Conservation (phyloP, 1,140 invertebrate genomes). For the Cyclargus thomasi region DNA sequence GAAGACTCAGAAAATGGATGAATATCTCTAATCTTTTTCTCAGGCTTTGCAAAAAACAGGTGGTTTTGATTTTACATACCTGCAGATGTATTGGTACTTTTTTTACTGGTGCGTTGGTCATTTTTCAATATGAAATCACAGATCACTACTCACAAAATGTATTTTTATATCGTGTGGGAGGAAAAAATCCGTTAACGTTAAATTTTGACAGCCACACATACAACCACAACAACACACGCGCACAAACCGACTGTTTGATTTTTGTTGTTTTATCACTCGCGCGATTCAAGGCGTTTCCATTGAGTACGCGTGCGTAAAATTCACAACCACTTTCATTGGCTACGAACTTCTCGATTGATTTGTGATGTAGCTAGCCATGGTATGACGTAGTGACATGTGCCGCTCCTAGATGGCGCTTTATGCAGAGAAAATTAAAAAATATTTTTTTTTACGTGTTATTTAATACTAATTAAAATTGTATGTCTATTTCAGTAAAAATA, state of each 20-base stretch:
- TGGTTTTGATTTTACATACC: conserved; percentile 75
- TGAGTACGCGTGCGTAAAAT: conserved; percentile 51
- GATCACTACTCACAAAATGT: conserved; percentile 51
- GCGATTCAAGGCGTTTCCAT: conserved; percentile 16
- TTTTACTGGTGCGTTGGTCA: conserved; percentile 82
- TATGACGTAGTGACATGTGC: background rate
- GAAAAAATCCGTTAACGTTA: conserved; percentile 33
- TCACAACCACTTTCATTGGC: conserved; percentile 36
- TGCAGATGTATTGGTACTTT: conserved; percentile 96
- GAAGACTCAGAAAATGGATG: background rate
- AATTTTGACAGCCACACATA: conserved; percentile 24
- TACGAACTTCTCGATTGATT: conserved; percentile 17
- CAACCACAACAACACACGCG: conserved; percentile 26
- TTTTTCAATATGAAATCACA: conserved; percentile 48
- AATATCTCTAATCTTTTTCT: background rate
- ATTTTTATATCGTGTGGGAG: conserved; percentile 59
- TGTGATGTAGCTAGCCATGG: background rate
- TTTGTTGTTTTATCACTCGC: conserved; percentile 10
- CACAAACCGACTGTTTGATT: conserved; percentile 32
- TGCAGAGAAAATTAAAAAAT: background rate
- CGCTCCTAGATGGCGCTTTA: conserved; percentile 23
- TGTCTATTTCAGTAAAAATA: no score
- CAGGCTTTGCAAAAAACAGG: conserved; percentile 39
- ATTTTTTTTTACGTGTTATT: no score
- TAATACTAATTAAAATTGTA: no score